Evolutionary conservation across 2,888 invertebrate species (phyloP).

Genomic region (Arrhopalites spinosus): DNA sequence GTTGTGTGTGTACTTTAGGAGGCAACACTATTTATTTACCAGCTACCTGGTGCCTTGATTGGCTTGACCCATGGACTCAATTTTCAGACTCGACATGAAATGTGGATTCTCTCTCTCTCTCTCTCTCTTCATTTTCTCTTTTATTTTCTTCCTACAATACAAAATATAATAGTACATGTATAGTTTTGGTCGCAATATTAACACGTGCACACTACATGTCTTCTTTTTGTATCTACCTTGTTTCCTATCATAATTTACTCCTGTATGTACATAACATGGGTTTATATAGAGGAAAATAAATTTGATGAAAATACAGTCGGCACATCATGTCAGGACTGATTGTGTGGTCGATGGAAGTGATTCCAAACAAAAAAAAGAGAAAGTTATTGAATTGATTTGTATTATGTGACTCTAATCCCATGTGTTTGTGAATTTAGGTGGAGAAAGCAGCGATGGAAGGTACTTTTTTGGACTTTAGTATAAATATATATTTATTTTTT

Average conservation of each 20-base stretch:
- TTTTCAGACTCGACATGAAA: neutral
- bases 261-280: too few relatives aligned
- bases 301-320: neutral
- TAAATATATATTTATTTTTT: too few relatives aligned
- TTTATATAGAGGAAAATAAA: neutral
- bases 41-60: slow-evolving; percentile 26
- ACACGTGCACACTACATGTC: too few relatives aligned
- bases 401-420: neutral
- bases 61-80: slow-evolving; percentile 21
- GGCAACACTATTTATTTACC: slow-evolving; percentile 22
- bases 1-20: neutral
- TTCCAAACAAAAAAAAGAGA: neutral
- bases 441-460: slow-evolving; percentile 88
- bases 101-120: neutral
- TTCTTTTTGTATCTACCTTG: too few relatives aligned
- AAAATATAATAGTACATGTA: neutral
- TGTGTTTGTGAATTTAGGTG: slow-evolving; percentile 64
- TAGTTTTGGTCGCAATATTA: too few relatives aligned
- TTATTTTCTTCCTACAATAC: neutral
- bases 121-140: neutral
- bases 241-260: too few relatives aligned
- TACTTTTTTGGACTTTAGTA: too few relatives aligned
- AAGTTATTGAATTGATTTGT: neutral
- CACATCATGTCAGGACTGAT: neutral
- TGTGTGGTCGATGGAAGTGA: too few relatives aligned